Evolutionary conservation across 2,113 vertebrate species (phyloP).

Genomic region (Bambusicola thoracicus): DNA sequence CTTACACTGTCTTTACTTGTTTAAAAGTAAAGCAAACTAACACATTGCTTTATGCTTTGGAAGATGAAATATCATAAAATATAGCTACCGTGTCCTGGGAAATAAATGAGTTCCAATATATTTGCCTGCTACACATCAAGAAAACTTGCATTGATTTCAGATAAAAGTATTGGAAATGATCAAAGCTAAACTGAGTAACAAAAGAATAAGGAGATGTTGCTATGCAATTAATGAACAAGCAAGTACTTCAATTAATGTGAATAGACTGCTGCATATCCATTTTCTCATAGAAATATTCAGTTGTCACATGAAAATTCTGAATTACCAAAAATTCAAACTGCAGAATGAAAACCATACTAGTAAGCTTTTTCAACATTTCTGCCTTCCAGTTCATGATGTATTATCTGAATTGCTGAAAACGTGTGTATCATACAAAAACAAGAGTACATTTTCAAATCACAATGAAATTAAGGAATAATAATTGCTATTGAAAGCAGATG

Average conservation of each 20-base stretch:
- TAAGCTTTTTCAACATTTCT: neutral
- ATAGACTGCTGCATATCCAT: neutral
- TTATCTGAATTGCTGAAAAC: neutral
- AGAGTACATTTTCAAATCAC: neutral
- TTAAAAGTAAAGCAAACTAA: neutral
- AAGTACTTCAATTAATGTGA: neutral
- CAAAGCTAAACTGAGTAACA: neutral
- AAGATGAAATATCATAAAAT: neutral
- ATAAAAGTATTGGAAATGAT: neutral
- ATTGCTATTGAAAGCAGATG: neutral
- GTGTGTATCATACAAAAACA: neutral
- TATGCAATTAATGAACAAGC: neutral
- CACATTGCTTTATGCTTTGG: neutral
- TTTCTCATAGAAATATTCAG: neutral
- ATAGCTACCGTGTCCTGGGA: neutral
- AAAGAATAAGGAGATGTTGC: neutral
- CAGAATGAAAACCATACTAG: neutral
- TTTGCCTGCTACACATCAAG: neutral
- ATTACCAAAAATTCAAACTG: neutral
- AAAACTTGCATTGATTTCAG: neutral
- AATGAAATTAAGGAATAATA: neutral
- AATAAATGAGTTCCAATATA: neutral
- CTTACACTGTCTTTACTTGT: neutral
- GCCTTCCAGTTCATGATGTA: neutral
- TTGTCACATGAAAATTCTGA: neutral